Base-by-base conservation (phyloP, 92 coral and sea anemone genomes). In the Montipora capitata region DNA sequence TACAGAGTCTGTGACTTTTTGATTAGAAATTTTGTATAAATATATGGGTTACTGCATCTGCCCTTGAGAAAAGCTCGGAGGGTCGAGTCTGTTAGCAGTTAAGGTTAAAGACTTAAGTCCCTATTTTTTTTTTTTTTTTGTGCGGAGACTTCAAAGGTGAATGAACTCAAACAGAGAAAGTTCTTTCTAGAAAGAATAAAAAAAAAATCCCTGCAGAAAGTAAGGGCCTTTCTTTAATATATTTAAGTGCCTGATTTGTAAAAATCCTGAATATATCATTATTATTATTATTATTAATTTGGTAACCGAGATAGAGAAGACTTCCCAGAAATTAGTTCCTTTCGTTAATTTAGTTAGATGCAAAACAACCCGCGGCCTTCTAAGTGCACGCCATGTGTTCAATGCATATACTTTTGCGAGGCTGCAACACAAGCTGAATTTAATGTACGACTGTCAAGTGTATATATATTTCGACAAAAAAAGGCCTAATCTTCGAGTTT, bases 101-200 rank as follows among this genome's bases (percentile, higher is more conserved):
- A 27, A 27, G 35, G 35, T 27, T 27, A 27, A 27, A 27, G 35
- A 27, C 35, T 27, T 27, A 27, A 0, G 35, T 27, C 35, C 2
- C 35, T 27, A 27, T 27, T 27, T 27, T 0, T 1, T 27, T 27
- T 27, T 27, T 27, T 20, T 27, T 27, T 27, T 27, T 27, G 35
- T 58, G 58, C 80, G 87, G 87, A 18, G 72, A 72, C 87, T 72
- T 83, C 87, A 83, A 83, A 83, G 87, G 14, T 61, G 72, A 11
- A 12, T 59, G 20, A 83, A 59, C 72, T 61, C 87, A 83, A 83
- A 72, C 40, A 83, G 42, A 61, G 72, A 8, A 72, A 45, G 63
- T 44, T 72, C 74, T 58, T 44, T 44, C 54, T 74, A 5, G 10
- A 7, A 27, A 54, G 38, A 38, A 56, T 13, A 8, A 12, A 20